Evolutionary conservation across 2,797 vertebrate genomes (phyloP).

Genomic region (Notolepis coatsorum): DNA sequence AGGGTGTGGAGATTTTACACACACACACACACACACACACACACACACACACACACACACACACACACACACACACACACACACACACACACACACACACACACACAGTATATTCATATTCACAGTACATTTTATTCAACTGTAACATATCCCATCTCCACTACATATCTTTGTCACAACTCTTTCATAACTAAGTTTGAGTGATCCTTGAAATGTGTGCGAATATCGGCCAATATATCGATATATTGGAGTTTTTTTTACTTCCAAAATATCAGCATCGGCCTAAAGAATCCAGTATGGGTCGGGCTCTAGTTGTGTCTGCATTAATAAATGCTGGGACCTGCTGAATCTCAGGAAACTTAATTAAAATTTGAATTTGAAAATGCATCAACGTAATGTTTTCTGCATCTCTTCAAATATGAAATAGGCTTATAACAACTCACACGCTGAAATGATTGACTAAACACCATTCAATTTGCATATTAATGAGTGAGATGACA

Average conservation of each 20-base stretch:
- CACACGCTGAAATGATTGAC: conserved; percentile 62
- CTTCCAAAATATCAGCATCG: too few species aligned
- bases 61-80: not conserved
- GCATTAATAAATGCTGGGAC: conserved; percentile 53
- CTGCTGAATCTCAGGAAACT: conserved; percentile 59
- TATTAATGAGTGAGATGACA: conserved; percentile 73
- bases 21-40: too few species aligned
- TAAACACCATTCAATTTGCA: conserved; percentile 74
- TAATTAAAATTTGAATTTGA: conserved; percentile 75
- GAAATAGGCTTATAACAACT: conserved; percentile 64
- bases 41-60: too few species aligned
- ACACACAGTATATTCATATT: not conserved
- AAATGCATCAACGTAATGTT: conserved; percentile 70
- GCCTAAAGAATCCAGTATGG: too few species aligned
- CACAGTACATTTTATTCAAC: too few species aligned
- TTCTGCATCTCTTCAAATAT: conserved; percentile 70
- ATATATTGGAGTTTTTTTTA: too few species aligned
- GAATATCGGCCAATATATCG: too few species aligned
- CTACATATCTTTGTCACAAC: too few species aligned
- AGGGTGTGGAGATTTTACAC: too few species aligned
- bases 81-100: not conserved
- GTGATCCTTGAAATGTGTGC: too few species aligned
- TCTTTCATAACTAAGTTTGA: too few species aligned
- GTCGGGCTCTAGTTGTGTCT: conserved; percentile 57
- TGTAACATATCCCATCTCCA: too few species aligned